A percentile compares a stretch with the other conserved stretches of the same genome.
phyloP scores from a whole-genome alignment of 1,140 invertebrate species.

The Ceratoteleas bidentatus region DNA sequence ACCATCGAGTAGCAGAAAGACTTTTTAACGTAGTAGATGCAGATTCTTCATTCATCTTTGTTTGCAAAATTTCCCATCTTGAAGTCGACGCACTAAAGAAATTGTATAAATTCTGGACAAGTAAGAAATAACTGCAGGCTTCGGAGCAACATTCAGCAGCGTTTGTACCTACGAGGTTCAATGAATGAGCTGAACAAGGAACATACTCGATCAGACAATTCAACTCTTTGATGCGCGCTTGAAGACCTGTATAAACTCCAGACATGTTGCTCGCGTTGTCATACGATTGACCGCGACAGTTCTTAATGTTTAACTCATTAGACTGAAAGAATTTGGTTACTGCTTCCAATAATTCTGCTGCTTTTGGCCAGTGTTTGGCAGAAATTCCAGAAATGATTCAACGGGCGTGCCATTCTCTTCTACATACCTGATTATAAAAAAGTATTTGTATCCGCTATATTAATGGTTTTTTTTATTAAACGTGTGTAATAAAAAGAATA shows the following conservation, averaged over 20 bases:
- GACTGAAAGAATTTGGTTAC: constrained; percentile 39
- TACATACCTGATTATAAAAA: constrained; percentile 47
- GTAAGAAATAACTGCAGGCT: constrained; percentile 32
- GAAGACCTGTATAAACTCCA: constrained; percentile 72
- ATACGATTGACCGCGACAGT: constrained; percentile 73
- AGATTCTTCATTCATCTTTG: constrained; percentile 19
- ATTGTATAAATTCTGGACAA: constrained; percentile 37
- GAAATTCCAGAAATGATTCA: constrained; percentile 61
- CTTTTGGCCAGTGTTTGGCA: constrained; percentile 57
- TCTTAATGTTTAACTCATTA: constrained; percentile 68
- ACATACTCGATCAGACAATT: constrained; percentile 47
- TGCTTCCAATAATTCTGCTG: constrained; percentile 37
- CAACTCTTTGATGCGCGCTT: constrained; percentile 68
- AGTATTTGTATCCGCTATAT: constrained; percentile 5
- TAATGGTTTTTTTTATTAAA: constrained; percentile 2
- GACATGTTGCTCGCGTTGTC: constrained; percentile 76
- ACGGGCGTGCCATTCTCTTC: constrained; percentile 13
- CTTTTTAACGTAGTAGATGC: constrained; percentile 30
- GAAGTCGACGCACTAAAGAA: constrained; percentile 65
- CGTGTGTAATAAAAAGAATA: not conserved
- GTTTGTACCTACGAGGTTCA: constrained; percentile 52
- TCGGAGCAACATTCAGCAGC: constrained; percentile 31
- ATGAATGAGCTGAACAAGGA: constrained; percentile 45
- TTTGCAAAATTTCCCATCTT: constrained; percentile 60
- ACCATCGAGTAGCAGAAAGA: constrained; percentile 51